Evolutionary conservation across 2,888 invertebrate species (phyloP).

Genomic region (Lasioglossum morio): DNA sequence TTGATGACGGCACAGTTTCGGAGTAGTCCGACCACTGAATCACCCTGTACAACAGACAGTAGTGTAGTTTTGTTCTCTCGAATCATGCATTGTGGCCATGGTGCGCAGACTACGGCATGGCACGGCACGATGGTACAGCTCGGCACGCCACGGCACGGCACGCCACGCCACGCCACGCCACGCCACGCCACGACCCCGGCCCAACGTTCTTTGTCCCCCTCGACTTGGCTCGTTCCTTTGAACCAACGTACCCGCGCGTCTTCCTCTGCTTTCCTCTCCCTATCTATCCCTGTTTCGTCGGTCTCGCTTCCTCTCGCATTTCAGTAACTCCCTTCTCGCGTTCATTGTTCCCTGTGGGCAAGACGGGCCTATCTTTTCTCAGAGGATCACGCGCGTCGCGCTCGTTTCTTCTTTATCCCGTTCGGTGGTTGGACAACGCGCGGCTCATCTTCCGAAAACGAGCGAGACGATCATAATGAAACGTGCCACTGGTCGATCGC

Average conservation of each 20-base stretch:
- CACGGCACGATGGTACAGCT: neutral
- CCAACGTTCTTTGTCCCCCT: constrained; percentile 73
- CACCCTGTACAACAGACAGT: neutral
- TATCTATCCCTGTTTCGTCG: neutral
- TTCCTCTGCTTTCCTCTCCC: constrained; percentile 10
- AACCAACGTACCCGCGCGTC: constrained; percentile 13
- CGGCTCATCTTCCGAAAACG: neutral
- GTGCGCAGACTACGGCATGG: neutral
- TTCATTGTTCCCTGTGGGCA: constrained; percentile 40
- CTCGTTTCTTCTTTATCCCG: constrained; percentile 32
- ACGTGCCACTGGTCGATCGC: neutral
- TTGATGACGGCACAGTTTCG: neutral
- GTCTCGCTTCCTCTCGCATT: neutral
- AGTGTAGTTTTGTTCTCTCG: neutral
- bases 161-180: constrained; percentile 46
- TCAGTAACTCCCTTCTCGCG: constrained; percentile 14
- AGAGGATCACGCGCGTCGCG: constrained; percentile 33
- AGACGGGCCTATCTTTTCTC: constrained; percentile 48
- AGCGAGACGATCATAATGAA: neutral
- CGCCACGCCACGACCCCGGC: constrained; percentile 68
- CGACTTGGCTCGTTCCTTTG: constrained; percentile 51
- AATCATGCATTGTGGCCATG: neutral
- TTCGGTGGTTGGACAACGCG: neutral
- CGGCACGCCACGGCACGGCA: neutral
- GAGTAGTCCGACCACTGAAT: neutral